Base-by-base conservation (phyloP, 2,888 invertebrate species). In the Piscicola geometra region DNA sequence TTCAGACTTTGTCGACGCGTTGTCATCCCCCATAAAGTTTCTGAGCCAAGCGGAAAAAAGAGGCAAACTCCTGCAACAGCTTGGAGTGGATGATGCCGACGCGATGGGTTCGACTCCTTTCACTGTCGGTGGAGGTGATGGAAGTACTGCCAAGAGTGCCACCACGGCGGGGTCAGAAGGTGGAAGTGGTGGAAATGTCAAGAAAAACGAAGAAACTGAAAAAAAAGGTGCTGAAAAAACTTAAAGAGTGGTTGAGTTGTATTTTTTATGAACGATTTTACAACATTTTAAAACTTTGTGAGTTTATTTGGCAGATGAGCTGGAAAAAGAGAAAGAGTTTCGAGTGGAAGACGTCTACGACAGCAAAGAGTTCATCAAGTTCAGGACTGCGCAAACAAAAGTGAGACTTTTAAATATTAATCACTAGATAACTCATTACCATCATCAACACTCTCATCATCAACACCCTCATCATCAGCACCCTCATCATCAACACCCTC, bases 1-100 rank as follows among this genome's bases (percentile, higher is more conserved):
- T 9, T n/a, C n/a, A 79, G 79, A 96, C 84, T 93, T 99, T 85
- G 99, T 99, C 92, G 96, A 96, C 78, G 96, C 97, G 2, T 87
- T 99, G 77, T 94, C 95, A 9, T 97, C 97, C 86, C 98, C 98
- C 2, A 81, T 81, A 30, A 80, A 81, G 3, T 94, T 93, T 86
- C 90, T 93, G 86, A 92, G 93, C 1, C 75, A 77, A 47, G 80
- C 80, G 2, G 80, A 80, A 75, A 80, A 80, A 73, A 89, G 93
- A 77, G 90, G 91, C 33, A 93, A 94, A 83, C 94, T 94, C 86
- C 93, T 97, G 91, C 92, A 93, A 82, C 93, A 93, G 68, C 90
- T 97, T 89, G 97, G 97, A 77, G 96, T 96, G 80, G 83, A 84
- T 75, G 83, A 83, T 76, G 81, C 81, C 28, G 84, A 85, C 77